Evolutionary conservation across 2,797 vertebrate genomes (phyloP), one percentile per base, ranked within the genome.

Genomic region (Alauda arvensis): DNA sequence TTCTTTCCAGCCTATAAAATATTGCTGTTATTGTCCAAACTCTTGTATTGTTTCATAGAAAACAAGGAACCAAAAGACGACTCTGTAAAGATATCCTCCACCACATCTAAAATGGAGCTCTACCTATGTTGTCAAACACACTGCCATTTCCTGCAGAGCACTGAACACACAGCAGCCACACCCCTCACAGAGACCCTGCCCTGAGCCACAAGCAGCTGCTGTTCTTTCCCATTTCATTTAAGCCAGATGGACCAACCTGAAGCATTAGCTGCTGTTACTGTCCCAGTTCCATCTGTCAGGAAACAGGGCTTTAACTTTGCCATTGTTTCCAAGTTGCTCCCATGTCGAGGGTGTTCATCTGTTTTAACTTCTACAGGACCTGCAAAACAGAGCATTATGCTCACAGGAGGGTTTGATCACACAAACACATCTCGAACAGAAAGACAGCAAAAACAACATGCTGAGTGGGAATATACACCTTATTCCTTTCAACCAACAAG

Each of bases 311-410:
- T 98, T 33, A 99, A 96, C 92, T 99, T 99, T 63, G 97, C 95
- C 97, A 99, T 57, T 17, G 91, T 89, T 85, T 98, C 98, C 28
- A 98, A 75, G 87, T 76, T 98, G 96, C 98, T 98, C 66, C 99
- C 98, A 3, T 98, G 98, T 17, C 98, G 98, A 83, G 99, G 99
- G 94, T 98, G 98, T 95, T 99, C 99, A 52, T 99, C 99, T 33
- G 79, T 76, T 93, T 97, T 98, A 78, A 99, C 97, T 94, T 98
- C 98, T 56, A 98, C 90, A 26, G 97, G 95, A 87, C 98, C 99
- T 99, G 93, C 62, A 93, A 89, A 85, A 79, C 31, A 90, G 31
- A 75, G 42, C 1, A 1, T 66, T 60, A 40, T 12, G 10, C 53
- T 72, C 39, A 48, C 23, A 37, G 31, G 39, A 66, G 26, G 9